Percentiles rank a stretch among this genome's conserved stretches.
phyloP scores from a whole-genome alignment of 2,888 invertebrate species.

The Arrhopalites spinosus region DNA sequence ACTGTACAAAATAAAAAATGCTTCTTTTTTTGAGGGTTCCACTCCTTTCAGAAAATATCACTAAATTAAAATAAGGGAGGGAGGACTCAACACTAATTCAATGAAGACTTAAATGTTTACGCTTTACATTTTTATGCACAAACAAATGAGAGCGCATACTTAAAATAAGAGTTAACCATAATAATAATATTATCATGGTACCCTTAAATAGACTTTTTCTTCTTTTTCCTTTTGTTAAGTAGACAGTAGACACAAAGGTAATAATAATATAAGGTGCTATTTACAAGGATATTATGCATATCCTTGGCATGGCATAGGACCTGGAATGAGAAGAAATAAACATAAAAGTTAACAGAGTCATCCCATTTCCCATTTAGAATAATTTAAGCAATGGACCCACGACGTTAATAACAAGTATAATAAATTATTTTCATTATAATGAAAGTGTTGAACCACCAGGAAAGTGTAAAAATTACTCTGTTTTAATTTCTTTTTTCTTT shows the following conservation, averaged over 20 bases:
- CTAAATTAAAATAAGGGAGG: neutral
- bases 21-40: no score
- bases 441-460: slow-evolving; percentile 40
- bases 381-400: slow-evolving; percentile 24
- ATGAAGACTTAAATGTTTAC: slow-evolving; percentile 35
- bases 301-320: no score
- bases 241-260: neutral
- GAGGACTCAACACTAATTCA: slow-evolving; percentile 31
- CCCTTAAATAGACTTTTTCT: no score
- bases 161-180: neutral
- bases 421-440: slow-evolving; percentile 37
- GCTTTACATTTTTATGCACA: slow-evolving; percentile 13
- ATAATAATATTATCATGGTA: neutral
- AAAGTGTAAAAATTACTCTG: slow-evolving; percentile 36
- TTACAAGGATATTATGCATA: no score
- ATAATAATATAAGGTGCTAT: no score
- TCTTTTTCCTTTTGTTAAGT: neutral
- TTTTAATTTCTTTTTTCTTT: no score
- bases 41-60: no score
- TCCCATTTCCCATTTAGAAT: slow-evolving; percentile 26
- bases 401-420: slow-evolving; percentile 14
- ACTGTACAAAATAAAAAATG: no score
- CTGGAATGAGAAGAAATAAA: neutral
- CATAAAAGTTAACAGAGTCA: slow-evolving; percentile 26
- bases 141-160: slow-evolving; percentile 8